Evolutionary conservation across 2,888 invertebrate genomes (phyloP).

Genomic region (Chymomyza amoena): DNA sequence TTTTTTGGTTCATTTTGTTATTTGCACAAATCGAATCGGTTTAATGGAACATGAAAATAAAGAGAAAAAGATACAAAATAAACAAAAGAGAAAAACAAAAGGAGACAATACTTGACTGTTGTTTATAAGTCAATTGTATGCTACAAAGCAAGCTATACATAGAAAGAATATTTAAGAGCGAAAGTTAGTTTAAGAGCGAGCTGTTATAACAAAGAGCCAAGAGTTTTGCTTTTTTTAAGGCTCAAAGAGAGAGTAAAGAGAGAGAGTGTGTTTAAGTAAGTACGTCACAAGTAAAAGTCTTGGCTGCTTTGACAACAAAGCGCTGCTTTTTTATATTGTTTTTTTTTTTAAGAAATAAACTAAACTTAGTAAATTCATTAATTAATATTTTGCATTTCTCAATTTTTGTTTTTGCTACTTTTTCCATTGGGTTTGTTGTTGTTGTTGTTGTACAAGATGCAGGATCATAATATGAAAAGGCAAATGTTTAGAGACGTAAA

Average conservation of each 20-base stretch:
- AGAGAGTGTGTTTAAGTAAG: too few relatives aligned
- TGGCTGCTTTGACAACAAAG: neutral
- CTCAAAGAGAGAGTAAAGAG: neutral
- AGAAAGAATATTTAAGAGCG: neutral
- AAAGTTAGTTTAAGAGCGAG: neutral
- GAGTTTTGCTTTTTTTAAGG: slow-evolving; percentile 1
- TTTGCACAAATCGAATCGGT: slow-evolving; percentile 73
- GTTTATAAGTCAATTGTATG: slow-evolving; percentile 18
- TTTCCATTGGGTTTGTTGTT: neutral
- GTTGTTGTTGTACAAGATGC: too few relatives aligned
- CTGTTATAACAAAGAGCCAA: neutral
- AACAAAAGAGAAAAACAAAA: slow-evolving; percentile 75
- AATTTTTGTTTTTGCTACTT: slow-evolving; percentile 7
- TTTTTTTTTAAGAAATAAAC: neutral
- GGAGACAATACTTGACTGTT: slow-evolving; percentile 29
- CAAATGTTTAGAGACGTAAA: neutral
- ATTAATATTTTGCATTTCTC: neutral
- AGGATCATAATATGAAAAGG: neutral
- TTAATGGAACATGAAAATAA: slow-evolving; percentile 76
- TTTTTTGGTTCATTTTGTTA: slow-evolving; percentile 44
- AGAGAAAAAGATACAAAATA: slow-evolving; percentile 74
- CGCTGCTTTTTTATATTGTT: neutral
- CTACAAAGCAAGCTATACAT: slow-evolving; percentile 5
- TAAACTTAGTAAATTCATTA: neutral
- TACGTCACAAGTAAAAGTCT: neutral